Base-by-base conservation (phyloP, 2,888 invertebrate species). In the Leptinotarsa rubiginosa region DNA sequence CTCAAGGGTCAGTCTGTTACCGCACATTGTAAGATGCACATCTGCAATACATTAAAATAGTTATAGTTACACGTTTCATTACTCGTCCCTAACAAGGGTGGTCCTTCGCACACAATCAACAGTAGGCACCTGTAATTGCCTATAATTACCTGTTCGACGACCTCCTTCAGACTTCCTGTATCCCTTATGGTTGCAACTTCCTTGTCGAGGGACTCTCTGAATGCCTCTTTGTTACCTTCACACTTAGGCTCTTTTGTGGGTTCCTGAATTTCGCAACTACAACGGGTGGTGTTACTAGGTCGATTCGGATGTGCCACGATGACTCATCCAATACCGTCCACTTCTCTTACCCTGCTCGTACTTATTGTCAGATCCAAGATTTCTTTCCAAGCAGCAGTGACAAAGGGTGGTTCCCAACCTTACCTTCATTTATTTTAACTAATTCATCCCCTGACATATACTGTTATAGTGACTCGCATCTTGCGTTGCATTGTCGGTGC, bases 401-500 rank as follows among this genome's bases (percentile, higher is more conserved):
- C 50, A 5, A 66, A 49, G 7, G 66, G 3, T 0, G 3, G 49
- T 1, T 49, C 0, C 2, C 22, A n/a, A n/a, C n/a, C n/a, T 66
- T 50, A 20, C 59, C 22, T 56, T n/a, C 25, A 25, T 70, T 65
- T 31, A 18, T 4, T 16, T 54, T 65, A 52, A 52, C n/a, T 52
- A 65, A 31, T 2, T 47, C 25, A 31, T 70, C 5, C 7, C n/a
- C 4, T 25, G 56, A 22, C 1, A 70, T 65, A 22, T 18, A 65
- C 18, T 64, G 16, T 49, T 31, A 50, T 64, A 47, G 18, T 5
- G 41, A 56, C 56, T 47, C 62, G 59, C 72, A 71, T 64, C 75
- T 72, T 15, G 12, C 41, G 25, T 74, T 72, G n/a, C n/a, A n/a
- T n/a, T n/a, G n/a, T n/a, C 41, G 2, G 31, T 74, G 64, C 73